A percentile compares a stretch with the other conserved stretches of the same genome.
phyloP scores from a whole-genome alignment of 2,888 invertebrate species.

The Drosophila nr. perissopoda region DNA sequence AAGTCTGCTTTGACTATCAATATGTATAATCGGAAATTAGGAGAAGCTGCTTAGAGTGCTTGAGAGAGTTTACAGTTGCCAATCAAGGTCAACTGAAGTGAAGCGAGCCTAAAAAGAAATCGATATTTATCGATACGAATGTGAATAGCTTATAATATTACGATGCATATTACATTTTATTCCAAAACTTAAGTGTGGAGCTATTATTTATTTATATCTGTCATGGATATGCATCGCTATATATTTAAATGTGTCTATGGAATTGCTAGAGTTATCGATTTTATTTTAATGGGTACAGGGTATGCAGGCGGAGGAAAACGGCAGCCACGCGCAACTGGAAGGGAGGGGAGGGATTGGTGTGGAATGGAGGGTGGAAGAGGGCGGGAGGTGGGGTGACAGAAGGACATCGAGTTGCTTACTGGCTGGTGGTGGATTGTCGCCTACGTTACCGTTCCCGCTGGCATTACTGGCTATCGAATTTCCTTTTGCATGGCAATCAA shows the following conservation, averaged over 20 bases:
- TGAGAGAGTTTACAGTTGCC: background rate
- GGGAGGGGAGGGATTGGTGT: background rate
- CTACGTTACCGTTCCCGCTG: constrained; percentile 20
- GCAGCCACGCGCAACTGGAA: constrained; percentile 4
- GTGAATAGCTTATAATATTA: background rate
- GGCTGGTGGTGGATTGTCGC: constrained; percentile 23
- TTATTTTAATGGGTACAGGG: background rate
- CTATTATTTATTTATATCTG: background rate
- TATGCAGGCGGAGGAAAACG: constrained; percentile 1
- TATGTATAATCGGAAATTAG: background rate
- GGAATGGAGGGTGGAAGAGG: too few species aligned
- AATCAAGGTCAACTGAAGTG: background rate
- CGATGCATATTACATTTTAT: background rate
- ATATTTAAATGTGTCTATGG: background rate
- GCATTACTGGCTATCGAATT: constrained; percentile 49
- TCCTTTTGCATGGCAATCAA: constrained; percentile 42
- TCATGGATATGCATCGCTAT: too few species aligned
- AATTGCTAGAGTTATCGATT: background rate
- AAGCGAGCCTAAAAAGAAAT: background rate
- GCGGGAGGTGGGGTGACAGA: background rate
- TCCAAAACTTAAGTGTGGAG: background rate
- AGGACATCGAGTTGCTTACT: constrained; percentile 16
- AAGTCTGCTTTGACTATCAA: background rate
- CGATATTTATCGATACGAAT: constrained; percentile 9
- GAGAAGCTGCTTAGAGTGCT: background rate